phyloP scores from a whole-genome alignment of 2,888 invertebrate genomes.

The Ectropis crepuscularia region DNA sequence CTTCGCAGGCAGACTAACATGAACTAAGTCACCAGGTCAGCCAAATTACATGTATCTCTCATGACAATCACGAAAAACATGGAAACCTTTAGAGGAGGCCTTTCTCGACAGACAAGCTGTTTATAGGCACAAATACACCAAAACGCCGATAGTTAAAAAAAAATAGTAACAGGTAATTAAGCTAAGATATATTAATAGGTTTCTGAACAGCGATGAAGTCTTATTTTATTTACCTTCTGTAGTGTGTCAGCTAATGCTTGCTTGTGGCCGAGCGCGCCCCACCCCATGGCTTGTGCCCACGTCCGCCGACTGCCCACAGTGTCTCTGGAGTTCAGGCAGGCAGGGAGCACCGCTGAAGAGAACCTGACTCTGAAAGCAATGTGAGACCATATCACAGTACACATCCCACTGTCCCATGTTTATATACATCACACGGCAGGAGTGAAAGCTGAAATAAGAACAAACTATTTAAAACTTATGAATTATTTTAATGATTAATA shows the following conservation, averaged over 20 bases:
- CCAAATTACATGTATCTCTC: no score
- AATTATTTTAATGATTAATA: no score
- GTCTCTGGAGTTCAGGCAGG: conserved; percentile 24
- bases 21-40: no score
- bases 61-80: no score
- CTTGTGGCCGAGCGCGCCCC: conserved; percentile 3
- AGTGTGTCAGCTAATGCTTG: conserved; percentile 2
- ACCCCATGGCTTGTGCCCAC: conserved; percentile 10
- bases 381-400: not conserved
- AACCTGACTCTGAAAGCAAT: conserved; percentile 5
- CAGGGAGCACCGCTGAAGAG: conserved; percentile 1
- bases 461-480: no score
- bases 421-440: no score
- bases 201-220: not conserved
- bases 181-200: not conserved
- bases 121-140: no score
- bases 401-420: not conserved
- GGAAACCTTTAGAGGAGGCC: no score
- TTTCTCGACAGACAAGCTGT: no score
- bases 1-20: no score
- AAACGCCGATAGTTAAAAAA: no score
- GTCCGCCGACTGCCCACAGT: conserved; percentile 26
- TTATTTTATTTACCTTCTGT: conserved; percentile 2
- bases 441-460: no score
- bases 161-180: not conserved